These are phyloP conservation scores for Plutella xylostella DNA, from an alignment of 2,888 invertebrate genomes.

Conservation along the genomic window DNA sequence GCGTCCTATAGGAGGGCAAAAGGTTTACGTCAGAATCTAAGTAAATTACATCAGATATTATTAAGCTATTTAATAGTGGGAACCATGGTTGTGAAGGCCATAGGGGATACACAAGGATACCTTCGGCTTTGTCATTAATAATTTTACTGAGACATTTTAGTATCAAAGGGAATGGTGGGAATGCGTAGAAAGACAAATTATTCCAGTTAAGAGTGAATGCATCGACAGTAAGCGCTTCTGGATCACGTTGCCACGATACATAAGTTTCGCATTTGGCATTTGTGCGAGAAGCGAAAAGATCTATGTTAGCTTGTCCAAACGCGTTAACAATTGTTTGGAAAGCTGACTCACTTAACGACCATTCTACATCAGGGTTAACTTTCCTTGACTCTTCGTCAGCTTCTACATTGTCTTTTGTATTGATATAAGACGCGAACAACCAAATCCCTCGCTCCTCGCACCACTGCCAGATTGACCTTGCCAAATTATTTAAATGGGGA, in stretches of 20 bases:
- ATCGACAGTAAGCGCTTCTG: not conserved
- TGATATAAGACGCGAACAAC: conserved; percentile 6
- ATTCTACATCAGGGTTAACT: not conserved
- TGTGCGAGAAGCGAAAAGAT: not conserved
- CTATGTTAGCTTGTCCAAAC: not conserved
- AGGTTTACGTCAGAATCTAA: no score
- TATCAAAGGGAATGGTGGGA: conserved; percentile 15
- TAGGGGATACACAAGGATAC: conserved; percentile 11
- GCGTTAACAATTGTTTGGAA: not conserved
- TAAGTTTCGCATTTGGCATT: not conserved
- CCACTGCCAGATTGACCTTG: conserved; percentile 7
- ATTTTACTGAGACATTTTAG: conserved; percentile 12
- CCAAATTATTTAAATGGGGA: conserved; percentile 2
- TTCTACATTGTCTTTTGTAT: conserved; percentile 3
- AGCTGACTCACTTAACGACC: not conserved
- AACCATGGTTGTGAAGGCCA: conserved; percentile 1
- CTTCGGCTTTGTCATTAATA: conserved; percentile 11
- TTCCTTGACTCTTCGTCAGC: conserved; percentile 4
- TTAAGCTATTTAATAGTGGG: not conserved
- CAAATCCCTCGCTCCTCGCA: conserved; percentile 5
- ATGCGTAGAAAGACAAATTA: conserved; percentile 14
- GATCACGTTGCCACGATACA: not conserved
- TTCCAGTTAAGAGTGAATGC: not conserved
- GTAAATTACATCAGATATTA: not conserved
- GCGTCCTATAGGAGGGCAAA: conserved; percentile 15